A percentile compares a stretch with the other conserved stretches of the same genome.
phyloP scores from a whole-genome alignment of 37 sponge, comb jelly and placozoan genomes.

The Cliona cf. orientalis region DNA sequence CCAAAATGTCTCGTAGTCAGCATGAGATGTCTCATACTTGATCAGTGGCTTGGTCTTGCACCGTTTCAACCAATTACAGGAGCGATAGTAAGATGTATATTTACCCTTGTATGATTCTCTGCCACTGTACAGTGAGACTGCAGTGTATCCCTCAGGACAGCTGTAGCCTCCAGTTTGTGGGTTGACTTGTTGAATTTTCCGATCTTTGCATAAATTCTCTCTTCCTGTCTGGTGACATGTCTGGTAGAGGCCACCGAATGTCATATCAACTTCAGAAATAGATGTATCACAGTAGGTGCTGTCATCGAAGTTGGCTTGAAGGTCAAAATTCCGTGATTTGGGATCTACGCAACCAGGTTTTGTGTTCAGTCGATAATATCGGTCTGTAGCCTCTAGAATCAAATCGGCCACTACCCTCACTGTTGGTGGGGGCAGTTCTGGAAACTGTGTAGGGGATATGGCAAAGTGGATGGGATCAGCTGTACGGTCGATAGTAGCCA shows the following conservation, averaged over 20 bases:
- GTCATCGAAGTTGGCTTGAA: slow-evolving; percentile 63
- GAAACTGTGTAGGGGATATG: slow-evolving; percentile 43
- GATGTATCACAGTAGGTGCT: slow-evolving; percentile 33
- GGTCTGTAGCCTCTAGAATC: slow-evolving; percentile 32
- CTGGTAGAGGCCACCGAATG: slow-evolving; percentile 79
- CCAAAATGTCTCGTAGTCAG: slow-evolving; percentile 60
- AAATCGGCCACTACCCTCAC: slow-evolving; percentile 24
- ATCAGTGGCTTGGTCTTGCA: no score
- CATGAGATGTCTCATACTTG: slow-evolving; percentile 7
- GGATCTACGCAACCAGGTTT: slow-evolving; percentile 58
- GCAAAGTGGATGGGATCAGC: slow-evolving; percentile 64
- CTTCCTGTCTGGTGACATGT: no score
- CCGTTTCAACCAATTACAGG: no score
- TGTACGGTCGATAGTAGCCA: slow-evolving; percentile 65
- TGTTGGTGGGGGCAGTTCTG: slow-evolving; percentile 43
- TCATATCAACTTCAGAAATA: slow-evolving; percentile 2
- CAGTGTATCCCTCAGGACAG: background rate
- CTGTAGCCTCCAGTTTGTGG: background rate
- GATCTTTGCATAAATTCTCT: background rate
- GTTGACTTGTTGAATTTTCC: background rate
- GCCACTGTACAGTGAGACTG: no score
- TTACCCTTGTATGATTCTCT: no score
- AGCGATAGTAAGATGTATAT: no score
- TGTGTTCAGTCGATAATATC: slow-evolving; percentile 67
- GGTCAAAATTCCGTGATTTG: slow-evolving; percentile 65